Percentiles rank a stretch among this genome's conserved stretches.
Conservation (phyloP, 2,888 invertebrate species). For the Hipparchia semele region DNA sequence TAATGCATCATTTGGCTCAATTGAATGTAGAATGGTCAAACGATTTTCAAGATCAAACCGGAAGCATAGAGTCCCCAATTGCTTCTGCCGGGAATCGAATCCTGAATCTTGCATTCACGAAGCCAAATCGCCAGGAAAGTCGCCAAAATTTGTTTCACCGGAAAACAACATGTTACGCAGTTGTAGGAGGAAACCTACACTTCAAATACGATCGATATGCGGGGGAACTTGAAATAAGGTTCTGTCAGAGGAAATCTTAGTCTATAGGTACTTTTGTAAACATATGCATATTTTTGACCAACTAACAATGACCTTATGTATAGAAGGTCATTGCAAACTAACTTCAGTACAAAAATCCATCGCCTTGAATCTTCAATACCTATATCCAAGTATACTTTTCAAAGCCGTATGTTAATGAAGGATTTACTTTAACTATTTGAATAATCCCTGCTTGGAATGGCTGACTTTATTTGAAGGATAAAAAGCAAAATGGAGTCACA, state of each 20-base stretch:
- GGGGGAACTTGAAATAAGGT: no score
- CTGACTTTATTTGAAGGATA: slow-evolving; percentile 5
- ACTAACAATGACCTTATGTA: no score
- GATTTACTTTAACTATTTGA: slow-evolving; percentile 1
- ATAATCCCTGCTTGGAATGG: slow-evolving; percentile 12
- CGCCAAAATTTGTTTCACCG: neutral
- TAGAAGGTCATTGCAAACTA: no score
- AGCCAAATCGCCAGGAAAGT: neutral
- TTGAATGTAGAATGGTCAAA: neutral
- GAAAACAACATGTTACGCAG: no score
- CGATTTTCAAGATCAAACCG: neutral
- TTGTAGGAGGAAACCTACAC: no score
- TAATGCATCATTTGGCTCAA: no score
- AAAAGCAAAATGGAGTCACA: slow-evolving; percentile 15
- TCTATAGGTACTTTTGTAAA: no score
- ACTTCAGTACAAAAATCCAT: no score
- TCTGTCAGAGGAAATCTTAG: no score
- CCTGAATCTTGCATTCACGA: neutral
- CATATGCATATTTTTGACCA: no score
- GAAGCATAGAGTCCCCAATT: neutral
- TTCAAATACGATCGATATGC: no score
- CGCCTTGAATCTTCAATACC: no score
- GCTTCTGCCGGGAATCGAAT: neutral
- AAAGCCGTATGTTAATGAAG: neutral
- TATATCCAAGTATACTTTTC: neutral